Percentiles rank a stretch among this genome's conserved stretches.
Evolutionary conservation across 1,140 invertebrate species (phyloP).

Genomic region (Cyrtorhinus lividipennis): DNA sequence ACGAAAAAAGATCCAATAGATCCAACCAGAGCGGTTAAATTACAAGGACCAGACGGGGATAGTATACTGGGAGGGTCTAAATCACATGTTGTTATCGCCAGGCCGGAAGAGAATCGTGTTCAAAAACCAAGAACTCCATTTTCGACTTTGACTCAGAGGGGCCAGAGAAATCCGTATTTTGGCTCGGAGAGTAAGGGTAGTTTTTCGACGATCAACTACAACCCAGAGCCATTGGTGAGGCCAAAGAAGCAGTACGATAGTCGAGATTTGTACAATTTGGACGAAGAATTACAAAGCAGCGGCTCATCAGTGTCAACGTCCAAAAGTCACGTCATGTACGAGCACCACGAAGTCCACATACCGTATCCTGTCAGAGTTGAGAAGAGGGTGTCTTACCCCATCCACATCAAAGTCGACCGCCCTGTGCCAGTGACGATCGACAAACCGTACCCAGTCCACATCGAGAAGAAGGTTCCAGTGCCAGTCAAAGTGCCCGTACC

Average conservation of each 20-base stretch:
- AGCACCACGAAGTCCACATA: slow-evolving; percentile 46
- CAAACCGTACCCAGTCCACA: slow-evolving; percentile 23
- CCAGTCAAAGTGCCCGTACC: slow-evolving; percentile 50
- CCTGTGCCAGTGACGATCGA: slow-evolving; percentile 24
- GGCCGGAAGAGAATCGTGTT: no score
- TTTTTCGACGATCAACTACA: no score
- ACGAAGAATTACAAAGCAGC: neutral
- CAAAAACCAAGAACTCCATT: no score
- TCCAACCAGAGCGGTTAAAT: neutral
- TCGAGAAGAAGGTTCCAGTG: slow-evolving; percentile 23
- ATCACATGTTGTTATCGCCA: no score
- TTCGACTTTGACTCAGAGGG: no score
- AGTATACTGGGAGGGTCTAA: neutral
- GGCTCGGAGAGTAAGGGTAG: no score
- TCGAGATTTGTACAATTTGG: neutral
- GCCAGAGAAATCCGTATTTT: no score
- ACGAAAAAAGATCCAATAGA: neutral
- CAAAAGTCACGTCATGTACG: slow-evolving; percentile 46
- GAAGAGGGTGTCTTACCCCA: slow-evolving; percentile 23
- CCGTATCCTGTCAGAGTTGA: slow-evolving; percentile 43
- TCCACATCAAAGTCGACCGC: slow-evolving; percentile 24
- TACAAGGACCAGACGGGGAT: neutral
- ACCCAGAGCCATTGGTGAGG: no score
- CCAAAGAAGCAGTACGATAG: no score
- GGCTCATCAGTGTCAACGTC: neutral